These are phyloP conservation scores for Tinamus major DNA, from an alignment of 2,797 vertebrate genomes.

Conservation along the genomic window DNA sequence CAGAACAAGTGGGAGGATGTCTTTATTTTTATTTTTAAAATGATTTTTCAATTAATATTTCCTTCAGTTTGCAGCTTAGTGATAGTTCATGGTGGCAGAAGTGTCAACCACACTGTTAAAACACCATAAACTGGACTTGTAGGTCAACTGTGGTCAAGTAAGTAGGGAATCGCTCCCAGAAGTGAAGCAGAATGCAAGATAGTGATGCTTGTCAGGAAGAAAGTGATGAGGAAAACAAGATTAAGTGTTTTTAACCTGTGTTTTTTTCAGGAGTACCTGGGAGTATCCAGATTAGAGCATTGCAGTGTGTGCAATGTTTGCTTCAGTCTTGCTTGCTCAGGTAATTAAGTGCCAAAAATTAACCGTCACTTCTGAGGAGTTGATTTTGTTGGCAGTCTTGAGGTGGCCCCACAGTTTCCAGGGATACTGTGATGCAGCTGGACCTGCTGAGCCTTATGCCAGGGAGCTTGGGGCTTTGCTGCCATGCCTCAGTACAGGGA, in stretches of 20 bases:
- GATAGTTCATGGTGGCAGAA: neutral
- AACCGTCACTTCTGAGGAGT: neutral
- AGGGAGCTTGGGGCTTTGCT: neutral
- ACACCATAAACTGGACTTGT: accelerated
- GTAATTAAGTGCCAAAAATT: neutral
- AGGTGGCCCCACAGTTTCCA: neutral
- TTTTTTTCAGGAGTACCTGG: neutral
- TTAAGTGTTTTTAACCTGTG: neutral
- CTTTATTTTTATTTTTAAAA: neutral
- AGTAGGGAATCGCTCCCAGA: accelerated
- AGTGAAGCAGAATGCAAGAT: neutral
- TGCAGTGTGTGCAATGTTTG: neutral
- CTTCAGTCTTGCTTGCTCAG: neutral
- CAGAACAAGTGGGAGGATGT: neutral
- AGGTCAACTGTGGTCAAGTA: neutral
- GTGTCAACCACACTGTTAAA: accelerated
- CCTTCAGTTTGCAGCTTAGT: neutral
- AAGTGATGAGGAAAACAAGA: neutral
- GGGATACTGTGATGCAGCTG: neutral
- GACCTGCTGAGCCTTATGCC: neutral
- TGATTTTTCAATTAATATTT: neutral
- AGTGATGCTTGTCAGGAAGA: neutral
- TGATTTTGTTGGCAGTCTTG: neutral
- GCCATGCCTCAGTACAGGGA: neutral
- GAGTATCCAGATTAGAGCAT: too few species aligned